phyloP scores from a whole-genome alignment of 2,888 invertebrate genomes.

The Drosophila tripunctata region DNA sequence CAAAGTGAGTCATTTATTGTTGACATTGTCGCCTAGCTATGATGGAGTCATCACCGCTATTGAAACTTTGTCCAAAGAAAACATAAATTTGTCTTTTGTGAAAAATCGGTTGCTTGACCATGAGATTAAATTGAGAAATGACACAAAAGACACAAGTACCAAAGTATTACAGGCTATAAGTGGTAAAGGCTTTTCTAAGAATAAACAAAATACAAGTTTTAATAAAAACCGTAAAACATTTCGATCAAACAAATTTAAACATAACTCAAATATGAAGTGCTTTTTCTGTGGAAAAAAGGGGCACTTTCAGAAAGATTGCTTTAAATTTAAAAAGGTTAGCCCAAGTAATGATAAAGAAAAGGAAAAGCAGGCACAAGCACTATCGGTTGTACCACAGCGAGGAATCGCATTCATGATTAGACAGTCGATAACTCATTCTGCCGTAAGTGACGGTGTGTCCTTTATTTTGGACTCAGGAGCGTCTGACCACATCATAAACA shows the following conservation, averaged over 20 bases:
- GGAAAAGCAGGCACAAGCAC: slow-evolving; percentile 12
- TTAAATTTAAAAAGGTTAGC: slow-evolving; percentile 4
- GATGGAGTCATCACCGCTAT: no score
- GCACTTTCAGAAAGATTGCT: slow-evolving; percentile 20
- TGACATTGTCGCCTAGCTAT: no score
- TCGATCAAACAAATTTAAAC: slow-evolving; percentile 3
- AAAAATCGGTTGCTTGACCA: slow-evolving; percentile 23
- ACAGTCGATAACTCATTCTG: background rate
- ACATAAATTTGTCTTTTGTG: no score
- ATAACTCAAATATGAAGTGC: slow-evolving; percentile 9
- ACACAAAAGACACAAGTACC: slow-evolving; percentile 16
- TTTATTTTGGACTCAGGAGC: slow-evolving; percentile 19
- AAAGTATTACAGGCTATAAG: slow-evolving; percentile 50
- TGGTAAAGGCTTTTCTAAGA: background rate
- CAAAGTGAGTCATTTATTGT: no score
- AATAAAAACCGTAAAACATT: background rate
- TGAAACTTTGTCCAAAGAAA: no score
- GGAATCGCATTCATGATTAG: slow-evolving; percentile 20
- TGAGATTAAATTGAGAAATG: slow-evolving; percentile 19
- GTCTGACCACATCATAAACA: background rate
- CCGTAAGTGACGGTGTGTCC: background rate
- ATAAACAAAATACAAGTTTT: background rate
- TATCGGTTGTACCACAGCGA: slow-evolving; percentile 14
- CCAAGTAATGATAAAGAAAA: background rate
- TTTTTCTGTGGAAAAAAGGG: slow-evolving; percentile 23